phyloP scores from a whole-genome alignment of 2,888 invertebrate genomes.

The Sycophila texana region DNA sequence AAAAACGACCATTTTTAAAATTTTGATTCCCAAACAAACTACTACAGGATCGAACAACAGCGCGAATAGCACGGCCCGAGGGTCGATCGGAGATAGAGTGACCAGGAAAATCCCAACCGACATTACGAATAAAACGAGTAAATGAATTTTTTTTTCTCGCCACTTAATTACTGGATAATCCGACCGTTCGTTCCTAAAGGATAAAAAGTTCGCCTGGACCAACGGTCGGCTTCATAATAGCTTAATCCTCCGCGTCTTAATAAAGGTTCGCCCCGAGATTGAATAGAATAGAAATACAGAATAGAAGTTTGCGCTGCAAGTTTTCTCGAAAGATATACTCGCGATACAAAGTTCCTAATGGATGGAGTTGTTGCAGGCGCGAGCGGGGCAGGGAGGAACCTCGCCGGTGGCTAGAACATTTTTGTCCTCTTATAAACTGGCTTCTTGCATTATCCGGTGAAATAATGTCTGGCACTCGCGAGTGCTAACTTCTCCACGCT shows the following conservation, averaged over 20 bases:
- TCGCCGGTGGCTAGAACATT: constrained; percentile 36
- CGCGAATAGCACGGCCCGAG: too few species aligned
- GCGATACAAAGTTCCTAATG: constrained; percentile 53
- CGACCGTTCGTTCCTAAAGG: constrained; percentile 38
- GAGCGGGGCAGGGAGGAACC: neutral
- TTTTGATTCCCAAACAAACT: too few species aligned
- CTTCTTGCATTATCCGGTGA: constrained; percentile 49
- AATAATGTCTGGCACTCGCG: constrained; percentile 26
- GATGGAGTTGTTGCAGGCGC: constrained; percentile 51
- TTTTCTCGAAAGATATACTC: constrained; percentile 51
- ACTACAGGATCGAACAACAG: too few species aligned
- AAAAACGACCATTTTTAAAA: too few species aligned
- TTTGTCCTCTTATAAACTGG: constrained; percentile 51
- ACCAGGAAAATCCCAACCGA: too few species aligned
- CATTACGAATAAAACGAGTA: neutral
- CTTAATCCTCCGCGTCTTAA: constrained; percentile 54
- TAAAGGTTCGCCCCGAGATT: constrained; percentile 52
- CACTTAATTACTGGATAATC: constrained; percentile 48
- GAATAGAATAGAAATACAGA: constrained; percentile 58
- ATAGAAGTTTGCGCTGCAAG: constrained; percentile 53
- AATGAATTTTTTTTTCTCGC: constrained; percentile 30
- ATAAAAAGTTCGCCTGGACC: constrained; percentile 30
- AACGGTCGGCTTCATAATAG: constrained; percentile 43
- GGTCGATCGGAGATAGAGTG: too few species aligned
- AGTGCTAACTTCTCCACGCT: constrained; percentile 21